Percentiles rank a stretch among this genome's conserved stretches.
Conservation (phyloP, 2,797 vertebrate genomes). For the Saxicola maurus region DNA sequence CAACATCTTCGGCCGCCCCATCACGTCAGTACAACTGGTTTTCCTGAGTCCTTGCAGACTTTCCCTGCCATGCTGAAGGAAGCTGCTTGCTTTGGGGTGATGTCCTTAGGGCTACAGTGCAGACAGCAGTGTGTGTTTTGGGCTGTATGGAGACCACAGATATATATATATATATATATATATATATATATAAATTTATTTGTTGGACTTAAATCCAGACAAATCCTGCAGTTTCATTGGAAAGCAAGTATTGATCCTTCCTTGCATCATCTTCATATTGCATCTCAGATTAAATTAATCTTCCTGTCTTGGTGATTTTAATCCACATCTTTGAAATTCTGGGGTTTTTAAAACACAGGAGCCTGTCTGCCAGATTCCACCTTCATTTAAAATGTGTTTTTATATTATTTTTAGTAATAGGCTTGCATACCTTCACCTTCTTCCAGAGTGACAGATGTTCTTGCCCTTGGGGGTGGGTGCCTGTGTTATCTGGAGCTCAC, state of each 20-base stretch:
- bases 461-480: neutral
- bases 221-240: neutral
- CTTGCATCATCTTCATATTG: neutral
- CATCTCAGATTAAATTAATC: neutral
- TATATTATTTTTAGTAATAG: neutral
- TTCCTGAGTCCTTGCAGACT: neutral
- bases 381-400: neutral
- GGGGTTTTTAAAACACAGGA: rapidly evolving
- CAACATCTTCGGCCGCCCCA: constrained; percentile 82
- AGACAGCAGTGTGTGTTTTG: neutral
- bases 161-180: rapidly evolving
- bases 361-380: neutral
- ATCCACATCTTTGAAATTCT: neutral
- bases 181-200: neutral
- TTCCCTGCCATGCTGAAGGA: neutral
- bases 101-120: neutral
- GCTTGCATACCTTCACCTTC: neutral
- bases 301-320: neutral
- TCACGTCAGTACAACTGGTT: constrained; percentile 74
- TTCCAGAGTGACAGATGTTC: neutral
- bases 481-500: neutral
- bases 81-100: neutral
- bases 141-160: neutral
- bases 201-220: neutral
- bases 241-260: neutral